Evolutionary conservation across 2,113 vertebrate species (phyloP).

Genomic region (Ciconia boyciana): DNA sequence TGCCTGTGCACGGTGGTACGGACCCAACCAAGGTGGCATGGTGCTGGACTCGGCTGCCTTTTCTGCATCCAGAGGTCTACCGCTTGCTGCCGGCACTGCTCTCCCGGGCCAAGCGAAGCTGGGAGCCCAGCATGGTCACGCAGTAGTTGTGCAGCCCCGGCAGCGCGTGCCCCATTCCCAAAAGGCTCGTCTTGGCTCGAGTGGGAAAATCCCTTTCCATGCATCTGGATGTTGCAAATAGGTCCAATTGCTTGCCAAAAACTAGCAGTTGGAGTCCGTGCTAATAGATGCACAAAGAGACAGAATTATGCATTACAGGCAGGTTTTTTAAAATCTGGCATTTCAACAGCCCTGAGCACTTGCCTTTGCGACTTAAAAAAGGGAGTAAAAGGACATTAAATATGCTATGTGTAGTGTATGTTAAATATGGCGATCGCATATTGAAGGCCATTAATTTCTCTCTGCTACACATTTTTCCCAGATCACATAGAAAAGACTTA

Average conservation of each 20-base stretch:
- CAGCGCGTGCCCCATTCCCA: accelerated
- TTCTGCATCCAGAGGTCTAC: neutral
- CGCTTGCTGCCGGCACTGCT: accelerated
- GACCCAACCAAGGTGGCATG: accelerated
- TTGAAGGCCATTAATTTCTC: neutral
- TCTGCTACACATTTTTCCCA: neutral
- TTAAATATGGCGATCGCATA: neutral
- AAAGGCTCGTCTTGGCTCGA: neutral
- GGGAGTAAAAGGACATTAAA: neutral
- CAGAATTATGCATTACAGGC: neutral
- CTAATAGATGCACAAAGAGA: neutral
- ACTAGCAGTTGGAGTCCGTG: neutral
- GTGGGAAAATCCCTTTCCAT: neutral
- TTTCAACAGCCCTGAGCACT: neutral
- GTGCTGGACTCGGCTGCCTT: neutral
- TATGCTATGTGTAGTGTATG: neutral
- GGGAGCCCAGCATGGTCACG: accelerated
- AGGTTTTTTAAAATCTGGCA: neutral
- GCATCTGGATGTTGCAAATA: neutral
- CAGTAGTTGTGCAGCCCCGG: accelerated
- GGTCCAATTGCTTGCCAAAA: neutral
- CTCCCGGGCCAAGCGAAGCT: accelerated
- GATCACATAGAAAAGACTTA: neutral
- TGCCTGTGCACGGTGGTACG: neutral
- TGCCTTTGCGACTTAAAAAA: neutral